Evolutionary conservation across 2,888 invertebrate species (phyloP), one percentile per base, ranked within the genome.

Genomic region (Scaptomyza cyrtandrae): DNA sequence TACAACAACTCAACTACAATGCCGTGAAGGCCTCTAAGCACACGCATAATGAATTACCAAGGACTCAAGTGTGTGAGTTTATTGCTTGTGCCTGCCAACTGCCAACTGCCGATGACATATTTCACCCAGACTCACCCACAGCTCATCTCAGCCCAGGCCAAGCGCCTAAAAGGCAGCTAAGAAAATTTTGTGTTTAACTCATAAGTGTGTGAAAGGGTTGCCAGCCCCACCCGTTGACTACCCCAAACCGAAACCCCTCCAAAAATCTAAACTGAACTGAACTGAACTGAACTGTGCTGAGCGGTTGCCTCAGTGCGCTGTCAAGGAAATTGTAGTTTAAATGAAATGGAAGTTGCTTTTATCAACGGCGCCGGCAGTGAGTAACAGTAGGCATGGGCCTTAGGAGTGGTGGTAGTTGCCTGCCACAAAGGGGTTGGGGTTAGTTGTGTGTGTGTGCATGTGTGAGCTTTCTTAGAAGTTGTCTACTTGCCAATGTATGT

Each of bases 281-380:
- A 50, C 50, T 41, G 16, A 35, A 50, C 50, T 50, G 16, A 46
- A 52, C 74, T 24, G 27, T 13, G 41, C 44, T 27, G 57, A 58
- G 62, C 65, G 85, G 72, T 56, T 85, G 89, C 84, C 79, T 71
- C 86, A 76, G 78, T 80, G 70, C 78, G 66, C 89, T 89, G 85
- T 89, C 89, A 89, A 89, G 85, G 79, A 86, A 89, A 89, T 86
- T 86, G 90, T 86, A 86, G 90, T 86, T 89, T 89, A 89, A 86
- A 86, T 86, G 90, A 88, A 89, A 89, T 86, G 86, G 89, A 89
- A 89, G 86, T 86, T 85, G 89, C 89, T 85, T 86, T 89, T 88
- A 89, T 89, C 88, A 88, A 83, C 88, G 88, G 50, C 71, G 82
- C 66, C 82, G 86, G 64, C 63, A 75, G 44, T 52, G 16, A 16